phyloP scores from a whole-genome alignment of 2,113 vertebrate species.

The Charadrius vociferus region DNA sequence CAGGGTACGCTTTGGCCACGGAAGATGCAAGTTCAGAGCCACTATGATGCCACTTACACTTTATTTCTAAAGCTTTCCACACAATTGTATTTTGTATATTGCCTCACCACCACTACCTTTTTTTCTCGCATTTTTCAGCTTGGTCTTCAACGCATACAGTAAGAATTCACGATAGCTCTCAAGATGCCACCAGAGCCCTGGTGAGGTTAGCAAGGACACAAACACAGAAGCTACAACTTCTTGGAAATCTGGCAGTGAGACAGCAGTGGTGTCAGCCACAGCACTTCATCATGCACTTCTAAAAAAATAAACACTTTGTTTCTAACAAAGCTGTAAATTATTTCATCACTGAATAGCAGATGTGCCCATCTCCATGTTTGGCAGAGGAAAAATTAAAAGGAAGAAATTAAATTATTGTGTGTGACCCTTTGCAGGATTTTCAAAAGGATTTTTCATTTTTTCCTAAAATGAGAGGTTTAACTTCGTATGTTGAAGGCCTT shows the following conservation, averaged over 20 bases:
- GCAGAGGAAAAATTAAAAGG: neutral
- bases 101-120: neutral
- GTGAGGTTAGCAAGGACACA: neutral
- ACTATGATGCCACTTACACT: neutral
- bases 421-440: neutral
- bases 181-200: neutral
- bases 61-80: neutral
- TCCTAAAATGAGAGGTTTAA: neutral
- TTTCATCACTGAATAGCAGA: neutral
- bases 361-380: neutral
- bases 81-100: neutral
- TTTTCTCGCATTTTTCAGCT: neutral
- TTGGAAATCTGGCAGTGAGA: neutral
- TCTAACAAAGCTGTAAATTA: neutral
- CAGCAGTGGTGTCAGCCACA: rapidly evolving
- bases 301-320: neutral
- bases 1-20: rapidly evolving
- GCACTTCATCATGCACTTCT: neutral
- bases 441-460: too few relatives aligned
- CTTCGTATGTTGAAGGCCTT: neutral
- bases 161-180: neutral
- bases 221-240: neutral
- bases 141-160: neutral
- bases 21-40: neutral
- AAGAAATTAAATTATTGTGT: neutral